These are phyloP conservation scores for Gymnarchus niloticus DNA, from an alignment of 2,113 vertebrate species.

Conservation along the genomic window DNA sequence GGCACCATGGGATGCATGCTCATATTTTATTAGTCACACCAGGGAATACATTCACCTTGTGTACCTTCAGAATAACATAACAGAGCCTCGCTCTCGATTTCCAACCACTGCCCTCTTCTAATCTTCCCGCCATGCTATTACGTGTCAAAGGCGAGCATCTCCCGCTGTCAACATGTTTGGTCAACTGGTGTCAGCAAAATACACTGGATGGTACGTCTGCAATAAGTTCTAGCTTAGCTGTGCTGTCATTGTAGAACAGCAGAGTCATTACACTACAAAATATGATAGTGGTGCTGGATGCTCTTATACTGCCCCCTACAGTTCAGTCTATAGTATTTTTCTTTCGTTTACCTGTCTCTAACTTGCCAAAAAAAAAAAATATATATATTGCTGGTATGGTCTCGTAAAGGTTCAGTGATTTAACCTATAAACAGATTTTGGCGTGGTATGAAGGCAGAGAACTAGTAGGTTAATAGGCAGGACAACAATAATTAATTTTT, in stretches of 20 bases:
- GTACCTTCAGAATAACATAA: background rate
- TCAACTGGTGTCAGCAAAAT: background rate
- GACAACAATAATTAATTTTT: background rate
- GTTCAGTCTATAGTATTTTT: background rate
- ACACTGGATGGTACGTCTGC: background rate
- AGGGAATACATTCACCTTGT: background rate
- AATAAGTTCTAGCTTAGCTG: background rate
- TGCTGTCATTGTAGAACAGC: background rate
- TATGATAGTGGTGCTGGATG: background rate
- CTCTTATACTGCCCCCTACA: background rate
- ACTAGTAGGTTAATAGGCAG: background rate
- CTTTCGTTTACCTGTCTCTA: background rate
- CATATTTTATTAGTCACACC: background rate
- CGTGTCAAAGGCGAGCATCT: too few species aligned
- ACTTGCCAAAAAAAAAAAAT: too few species aligned
- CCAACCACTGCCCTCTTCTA: background rate
- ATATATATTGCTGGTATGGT: too few species aligned
- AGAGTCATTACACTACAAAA: background rate
- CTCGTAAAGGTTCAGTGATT: background rate
- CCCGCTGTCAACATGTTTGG: too few species aligned
- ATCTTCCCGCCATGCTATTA: background rate
- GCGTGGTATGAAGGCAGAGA: too few species aligned
- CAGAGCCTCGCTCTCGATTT: background rate
- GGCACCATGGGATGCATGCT: background rate
- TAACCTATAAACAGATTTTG: background rate